phyloP scores from a whole-genome alignment of 2,113 vertebrate genomes.

The Notiomystis cincta region DNA sequence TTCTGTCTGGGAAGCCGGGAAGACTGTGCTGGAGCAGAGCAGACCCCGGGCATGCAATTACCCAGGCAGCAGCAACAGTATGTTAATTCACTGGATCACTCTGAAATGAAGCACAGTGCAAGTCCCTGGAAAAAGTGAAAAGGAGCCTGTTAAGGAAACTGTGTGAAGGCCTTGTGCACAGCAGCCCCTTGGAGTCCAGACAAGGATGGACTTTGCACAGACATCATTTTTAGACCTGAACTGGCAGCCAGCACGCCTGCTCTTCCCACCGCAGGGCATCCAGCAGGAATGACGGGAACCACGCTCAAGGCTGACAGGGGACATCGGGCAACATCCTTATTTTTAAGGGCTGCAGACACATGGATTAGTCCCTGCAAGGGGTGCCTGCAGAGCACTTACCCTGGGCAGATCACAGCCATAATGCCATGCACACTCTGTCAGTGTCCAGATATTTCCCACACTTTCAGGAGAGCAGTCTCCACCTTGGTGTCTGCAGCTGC shows the following conservation, averaged over 20 bases:
- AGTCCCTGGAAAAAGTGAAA: slow-evolving; percentile 58
- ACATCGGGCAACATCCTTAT: background rate
- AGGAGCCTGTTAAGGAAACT: slow-evolving; percentile 46
- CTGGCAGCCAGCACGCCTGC: background rate
- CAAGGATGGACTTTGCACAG: slow-evolving; percentile 33
- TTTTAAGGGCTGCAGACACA: background rate
- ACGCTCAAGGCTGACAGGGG: background rate
- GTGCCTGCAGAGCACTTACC: background rate
- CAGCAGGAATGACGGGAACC: background rate
- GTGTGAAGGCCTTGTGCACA: slow-evolving; percentile 44
- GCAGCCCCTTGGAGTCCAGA: slow-evolving; percentile 30
- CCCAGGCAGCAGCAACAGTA: slow-evolving; percentile 48
- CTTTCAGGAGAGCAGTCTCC: background rate
- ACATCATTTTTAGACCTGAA: slow-evolving; percentile 4
- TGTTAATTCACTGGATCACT: slow-evolving; percentile 63
- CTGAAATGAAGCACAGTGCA: slow-evolving; percentile 52
- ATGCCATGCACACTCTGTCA: rapidly evolving
- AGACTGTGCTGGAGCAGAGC: background rate
- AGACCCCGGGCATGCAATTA: slow-evolving; percentile 32
- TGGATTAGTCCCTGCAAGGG: background rate
- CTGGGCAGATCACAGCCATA: background rate
- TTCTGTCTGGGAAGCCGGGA: slow-evolving; percentile 35
- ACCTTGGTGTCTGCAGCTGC: background rate
- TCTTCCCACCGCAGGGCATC: background rate
- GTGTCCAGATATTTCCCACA: background rate